These are phyloP conservation scores for Horisme vitalbata DNA, from an alignment of 2,888 invertebrate genomes.

Conservation along the genomic window DNA sequence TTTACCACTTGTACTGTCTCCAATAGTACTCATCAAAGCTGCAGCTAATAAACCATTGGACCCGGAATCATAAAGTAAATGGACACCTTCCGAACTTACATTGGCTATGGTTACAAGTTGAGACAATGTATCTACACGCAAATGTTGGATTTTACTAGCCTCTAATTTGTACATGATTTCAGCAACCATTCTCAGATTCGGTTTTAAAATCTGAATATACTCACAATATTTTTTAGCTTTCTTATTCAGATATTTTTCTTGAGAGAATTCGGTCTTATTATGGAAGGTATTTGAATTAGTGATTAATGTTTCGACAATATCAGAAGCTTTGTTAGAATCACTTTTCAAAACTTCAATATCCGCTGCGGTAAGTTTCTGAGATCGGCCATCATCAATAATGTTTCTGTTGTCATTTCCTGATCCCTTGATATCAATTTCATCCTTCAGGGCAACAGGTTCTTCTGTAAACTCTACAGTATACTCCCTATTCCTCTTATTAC, in stretches of 20 bases:
- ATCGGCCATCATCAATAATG: slow-evolving; percentile 89
- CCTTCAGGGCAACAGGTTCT: slow-evolving; percentile 71
- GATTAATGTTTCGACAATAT: slow-evolving; percentile 93
- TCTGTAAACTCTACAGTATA: slow-evolving; percentile 81
- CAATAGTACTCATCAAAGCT: slow-evolving; percentile 90
- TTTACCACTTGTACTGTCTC: slow-evolving; percentile 84
- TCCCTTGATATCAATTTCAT: slow-evolving; percentile 84
- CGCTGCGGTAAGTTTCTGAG: slow-evolving; percentile 91
- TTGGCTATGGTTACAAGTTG: slow-evolving; percentile 93
- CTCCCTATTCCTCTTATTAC: slow-evolving; percentile 78
- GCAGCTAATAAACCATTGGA: slow-evolving; percentile 93
- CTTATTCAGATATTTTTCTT: slow-evolving; percentile 97
- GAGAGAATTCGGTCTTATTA: slow-evolving; percentile 94
- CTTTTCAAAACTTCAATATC: slow-evolving; percentile 92
- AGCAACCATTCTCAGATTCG: slow-evolving; percentile 90
- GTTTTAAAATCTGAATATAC: slow-evolving; percentile 89
- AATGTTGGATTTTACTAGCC: slow-evolving; percentile 87
- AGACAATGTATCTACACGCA: slow-evolving; percentile 94
- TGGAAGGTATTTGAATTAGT: slow-evolving; percentile 96
- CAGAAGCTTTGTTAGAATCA: slow-evolving; percentile 89
- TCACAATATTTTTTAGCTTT: slow-evolving; percentile 97
- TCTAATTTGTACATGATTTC: slow-evolving; percentile 93
- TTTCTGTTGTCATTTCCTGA: slow-evolving; percentile 93
- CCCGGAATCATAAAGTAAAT: slow-evolving; percentile 94
- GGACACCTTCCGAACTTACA: slow-evolving; percentile 89